phyloP scores from a whole-genome alignment of 2,888 invertebrate species.

The Epinotia demarniana region DNA sequence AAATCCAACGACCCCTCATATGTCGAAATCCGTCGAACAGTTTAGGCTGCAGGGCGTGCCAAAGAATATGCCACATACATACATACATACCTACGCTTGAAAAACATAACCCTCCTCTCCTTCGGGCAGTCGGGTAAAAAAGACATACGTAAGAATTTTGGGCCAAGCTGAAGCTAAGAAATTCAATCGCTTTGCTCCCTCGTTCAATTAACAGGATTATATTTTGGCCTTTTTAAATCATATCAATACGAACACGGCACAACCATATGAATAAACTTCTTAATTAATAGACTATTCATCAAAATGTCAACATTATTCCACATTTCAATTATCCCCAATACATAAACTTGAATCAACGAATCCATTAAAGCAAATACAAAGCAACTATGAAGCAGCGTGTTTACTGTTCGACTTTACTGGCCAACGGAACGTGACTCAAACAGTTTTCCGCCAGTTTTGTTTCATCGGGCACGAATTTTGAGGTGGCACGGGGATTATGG shows the following conservation, averaged over 20 bases:
- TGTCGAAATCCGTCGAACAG: no score
- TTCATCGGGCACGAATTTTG: constrained; percentile 19
- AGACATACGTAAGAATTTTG: no score
- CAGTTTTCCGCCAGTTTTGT: constrained; percentile 29
- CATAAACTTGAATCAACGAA: constrained; percentile 14
- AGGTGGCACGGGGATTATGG: constrained; percentile 17
- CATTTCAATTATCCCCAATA: neutral
- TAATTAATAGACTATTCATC: neutral
- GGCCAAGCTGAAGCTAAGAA: no score
- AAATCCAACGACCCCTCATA: no score
- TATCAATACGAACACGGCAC: neutral
- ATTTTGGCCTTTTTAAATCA: no score
- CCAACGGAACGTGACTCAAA: constrained; percentile 19
- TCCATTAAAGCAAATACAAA: constrained; percentile 4
- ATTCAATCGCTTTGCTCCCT: no score
- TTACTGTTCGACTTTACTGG: constrained; percentile 8
- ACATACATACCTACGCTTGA: no score
- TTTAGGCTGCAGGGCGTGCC: no score
- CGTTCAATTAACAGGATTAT: no score
- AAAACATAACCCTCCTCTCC: no score
- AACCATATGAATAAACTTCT: neutral
- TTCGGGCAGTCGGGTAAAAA: no score
- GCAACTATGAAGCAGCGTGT: constrained; percentile 2
- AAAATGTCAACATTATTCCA: neutral
- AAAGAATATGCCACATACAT: no score